Evolutionary conservation across 2,797 vertebrate species (phyloP).

Genomic region (Myotis planiceps): DNA sequence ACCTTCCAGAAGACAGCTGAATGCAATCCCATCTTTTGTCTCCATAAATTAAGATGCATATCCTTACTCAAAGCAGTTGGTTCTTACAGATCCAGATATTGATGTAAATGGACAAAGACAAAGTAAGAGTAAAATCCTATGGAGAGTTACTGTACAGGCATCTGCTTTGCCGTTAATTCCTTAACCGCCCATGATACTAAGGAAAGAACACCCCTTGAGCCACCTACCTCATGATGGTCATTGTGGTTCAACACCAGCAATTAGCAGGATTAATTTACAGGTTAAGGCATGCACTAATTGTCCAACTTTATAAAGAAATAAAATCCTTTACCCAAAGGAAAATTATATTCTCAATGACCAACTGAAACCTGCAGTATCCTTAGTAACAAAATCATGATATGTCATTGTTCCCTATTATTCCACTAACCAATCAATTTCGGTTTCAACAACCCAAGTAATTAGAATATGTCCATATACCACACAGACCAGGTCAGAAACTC

Average conservation of each 20-base stretch:
- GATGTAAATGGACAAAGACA: not conserved
- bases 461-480: not conserved
- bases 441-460: conserved; percentile 15
- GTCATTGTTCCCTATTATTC: not conserved
- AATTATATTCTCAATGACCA: not conserved
- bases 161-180: rapidly evolving
- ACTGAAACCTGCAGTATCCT: not conserved
- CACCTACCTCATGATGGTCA: not conserved
- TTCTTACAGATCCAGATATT: not conserved
- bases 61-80: not conserved
- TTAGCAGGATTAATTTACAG: not conserved
- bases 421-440: not conserved
- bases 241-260: not conserved
- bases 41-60: not conserved
- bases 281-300: conserved; percentile 1
- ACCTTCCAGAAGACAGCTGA: not conserved
- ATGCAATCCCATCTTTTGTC: not conserved
- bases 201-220: rapidly evolving
- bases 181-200: rapidly evolving
- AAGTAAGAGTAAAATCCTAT: not conserved
- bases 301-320: conserved; percentile 29
- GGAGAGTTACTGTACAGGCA: rapidly evolving
- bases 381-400: not conserved
- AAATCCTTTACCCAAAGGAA: conserved; percentile 27
- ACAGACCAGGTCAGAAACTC: conserved; percentile 27